phyloP scores from a whole-genome alignment of 1,140 invertebrate genomes.

The Atta cephalotes region DNA sequence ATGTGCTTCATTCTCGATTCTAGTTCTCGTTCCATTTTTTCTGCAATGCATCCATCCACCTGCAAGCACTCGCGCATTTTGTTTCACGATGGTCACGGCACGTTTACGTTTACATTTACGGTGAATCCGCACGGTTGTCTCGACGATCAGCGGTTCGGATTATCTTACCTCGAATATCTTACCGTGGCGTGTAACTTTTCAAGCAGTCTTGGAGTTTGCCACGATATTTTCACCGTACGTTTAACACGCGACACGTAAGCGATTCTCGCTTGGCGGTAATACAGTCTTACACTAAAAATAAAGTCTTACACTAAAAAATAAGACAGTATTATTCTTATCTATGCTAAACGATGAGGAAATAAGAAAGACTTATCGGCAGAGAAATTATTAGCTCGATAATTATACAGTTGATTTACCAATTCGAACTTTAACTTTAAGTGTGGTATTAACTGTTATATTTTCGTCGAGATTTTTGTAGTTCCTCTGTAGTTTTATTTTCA shows the following conservation, averaged over 20 bases:
- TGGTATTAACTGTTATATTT: neutral
- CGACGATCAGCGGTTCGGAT: slow-evolving; percentile 46
- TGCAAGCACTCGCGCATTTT: slow-evolving; percentile 6
- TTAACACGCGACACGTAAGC: neutral
- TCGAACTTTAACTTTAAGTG: neutral
- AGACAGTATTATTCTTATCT: neutral
- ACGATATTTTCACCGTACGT: neutral
- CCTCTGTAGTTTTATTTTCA: too few species aligned
- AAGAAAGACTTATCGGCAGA: neutral
- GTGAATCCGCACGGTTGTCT: slow-evolving; percentile 50
- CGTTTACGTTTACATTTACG: slow-evolving; percentile 35
- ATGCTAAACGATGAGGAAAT: neutral
- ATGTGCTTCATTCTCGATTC: slow-evolving; percentile 67
- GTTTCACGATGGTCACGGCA: slow-evolving; percentile 64
- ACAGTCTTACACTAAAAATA: slow-evolving; percentile 12
- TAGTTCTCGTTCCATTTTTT: slow-evolving; percentile 78
- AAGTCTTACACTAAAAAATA: slow-evolving; percentile 13
- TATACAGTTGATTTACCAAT: neutral
- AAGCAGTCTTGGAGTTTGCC: neutral
- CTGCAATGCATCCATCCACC: slow-evolving; percentile 36
- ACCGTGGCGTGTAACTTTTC: neutral
- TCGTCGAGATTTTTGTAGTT: too few species aligned
- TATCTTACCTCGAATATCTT: slow-evolving; percentile 44
- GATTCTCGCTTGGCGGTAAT: neutral
- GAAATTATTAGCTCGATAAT: neutral